Percentiles rank a stretch among this genome's conserved stretches.
Conservation (phyloP, 1,140 invertebrate species). For the Sinonovacula constricta region DNA sequence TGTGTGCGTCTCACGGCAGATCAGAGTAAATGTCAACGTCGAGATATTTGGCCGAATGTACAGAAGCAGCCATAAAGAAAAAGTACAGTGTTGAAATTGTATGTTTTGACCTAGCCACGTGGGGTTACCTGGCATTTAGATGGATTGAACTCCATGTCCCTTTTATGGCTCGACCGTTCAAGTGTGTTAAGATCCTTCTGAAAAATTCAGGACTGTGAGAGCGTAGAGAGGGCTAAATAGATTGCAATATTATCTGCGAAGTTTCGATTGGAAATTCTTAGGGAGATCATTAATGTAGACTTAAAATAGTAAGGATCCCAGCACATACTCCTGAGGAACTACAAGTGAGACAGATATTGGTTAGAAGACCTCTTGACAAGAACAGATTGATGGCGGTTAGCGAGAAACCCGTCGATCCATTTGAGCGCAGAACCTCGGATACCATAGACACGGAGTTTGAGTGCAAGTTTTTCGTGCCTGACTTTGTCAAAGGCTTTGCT, state of each 20-base stretch:
- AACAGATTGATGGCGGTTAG: slow-evolving; percentile 36
- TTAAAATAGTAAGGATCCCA: slow-evolving; percentile 48
- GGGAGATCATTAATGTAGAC: slow-evolving; percentile 52
- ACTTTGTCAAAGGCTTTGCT: slow-evolving; percentile 52
- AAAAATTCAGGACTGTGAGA: not conserved
- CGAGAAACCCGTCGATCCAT: slow-evolving; percentile 49
- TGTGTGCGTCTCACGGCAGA: slow-evolving; percentile 7
- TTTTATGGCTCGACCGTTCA: slow-evolving; percentile 22
- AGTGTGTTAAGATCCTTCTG: slow-evolving; percentile 23
- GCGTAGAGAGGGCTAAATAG: not conserved
- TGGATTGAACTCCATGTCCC: slow-evolving; percentile 28
- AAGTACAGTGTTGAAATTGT: not conserved
- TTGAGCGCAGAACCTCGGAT: not conserved
- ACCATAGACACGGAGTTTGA: slow-evolving; percentile 40
- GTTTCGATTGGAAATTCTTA: not conserved
- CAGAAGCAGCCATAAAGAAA: not conserved
- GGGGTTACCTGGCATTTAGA: slow-evolving; percentile 20
- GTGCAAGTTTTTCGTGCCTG: slow-evolving; percentile 38
- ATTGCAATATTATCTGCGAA: slow-evolving; percentile 49
- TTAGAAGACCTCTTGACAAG: slow-evolving; percentile 15
- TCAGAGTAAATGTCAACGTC: not conserved
- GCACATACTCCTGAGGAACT: slow-evolving; percentile 54
- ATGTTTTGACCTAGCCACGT: not conserved
- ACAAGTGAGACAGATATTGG: slow-evolving; percentile 7
- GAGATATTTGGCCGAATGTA: not conserved